These are phyloP conservation scores for Scrobipalpa costella DNA, from an alignment of 2,888 invertebrate genomes.

Conservation along the genomic window DNA sequence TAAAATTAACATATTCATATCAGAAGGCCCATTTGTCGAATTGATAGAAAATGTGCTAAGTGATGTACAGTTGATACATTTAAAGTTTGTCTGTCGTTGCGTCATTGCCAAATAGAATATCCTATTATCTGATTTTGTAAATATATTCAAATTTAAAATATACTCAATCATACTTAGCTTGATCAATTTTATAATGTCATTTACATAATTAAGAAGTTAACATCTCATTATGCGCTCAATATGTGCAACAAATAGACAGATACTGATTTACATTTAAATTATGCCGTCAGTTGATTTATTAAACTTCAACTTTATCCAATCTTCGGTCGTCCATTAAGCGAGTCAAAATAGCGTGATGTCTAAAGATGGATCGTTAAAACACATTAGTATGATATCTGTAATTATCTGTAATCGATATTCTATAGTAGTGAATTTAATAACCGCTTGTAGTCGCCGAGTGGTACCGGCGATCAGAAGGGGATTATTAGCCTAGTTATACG, in stretches of 20 bases:
- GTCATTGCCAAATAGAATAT: not conserved
- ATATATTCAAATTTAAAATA: not conserved
- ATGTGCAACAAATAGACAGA: constrained; percentile 9
- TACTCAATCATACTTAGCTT: constrained; percentile 13
- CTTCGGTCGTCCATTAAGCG: not conserved
- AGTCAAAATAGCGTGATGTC: constrained; percentile 16
- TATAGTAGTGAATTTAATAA: constrained; percentile 24
- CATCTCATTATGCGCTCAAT: not conserved
- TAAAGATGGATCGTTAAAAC: constrained; percentile 14
- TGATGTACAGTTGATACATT: constrained; percentile 1
- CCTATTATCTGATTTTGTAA: not conserved
- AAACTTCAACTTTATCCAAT: not conserved
- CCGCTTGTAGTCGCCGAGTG: constrained; percentile 6
- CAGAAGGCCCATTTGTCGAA: constrained; percentile 2
- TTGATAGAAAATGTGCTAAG: constrained; percentile 15
- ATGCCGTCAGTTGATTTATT: constrained; percentile 8
- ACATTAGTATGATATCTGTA: constrained; percentile 18
- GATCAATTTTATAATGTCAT: not conserved
- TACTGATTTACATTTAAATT: constrained; percentile 9
- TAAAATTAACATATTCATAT: constrained; percentile 29
- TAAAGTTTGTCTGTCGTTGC: not conserved
- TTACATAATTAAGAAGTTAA: constrained; percentile 17
- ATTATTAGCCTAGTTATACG: constrained; percentile 45
- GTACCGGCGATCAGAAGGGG: constrained; percentile 34
- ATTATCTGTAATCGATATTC: constrained; percentile 15